Conservation (phyloP, 2,797 vertebrate genomes). For the Scolopax rusticola region DNA sequence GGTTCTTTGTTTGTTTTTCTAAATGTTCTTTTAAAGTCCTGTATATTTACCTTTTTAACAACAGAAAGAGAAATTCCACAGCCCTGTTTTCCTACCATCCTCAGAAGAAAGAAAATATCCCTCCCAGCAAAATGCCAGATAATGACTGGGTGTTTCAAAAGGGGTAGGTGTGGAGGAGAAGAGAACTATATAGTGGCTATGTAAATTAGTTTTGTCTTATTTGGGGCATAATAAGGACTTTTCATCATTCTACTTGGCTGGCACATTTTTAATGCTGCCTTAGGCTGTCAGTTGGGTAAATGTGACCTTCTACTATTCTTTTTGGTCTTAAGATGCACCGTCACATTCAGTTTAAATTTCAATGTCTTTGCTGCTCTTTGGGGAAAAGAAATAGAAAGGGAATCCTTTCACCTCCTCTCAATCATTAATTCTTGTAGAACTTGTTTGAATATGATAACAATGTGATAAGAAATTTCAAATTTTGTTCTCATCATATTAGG, state of each 20-base stretch:
- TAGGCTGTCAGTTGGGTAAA: background rate
- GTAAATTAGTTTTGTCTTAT: constrained; percentile 16
- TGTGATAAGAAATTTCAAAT: background rate
- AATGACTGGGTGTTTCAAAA: background rate
- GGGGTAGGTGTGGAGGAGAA: background rate
- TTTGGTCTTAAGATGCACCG: constrained; percentile 10
- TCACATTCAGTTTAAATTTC: background rate
- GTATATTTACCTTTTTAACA: background rate
- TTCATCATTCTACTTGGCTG: constrained; percentile 39
- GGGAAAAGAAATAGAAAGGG: background rate
- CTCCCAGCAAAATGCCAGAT: background rate
- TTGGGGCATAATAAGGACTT: constrained; percentile 1
- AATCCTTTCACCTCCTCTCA: background rate
- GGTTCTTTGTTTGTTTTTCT: background rate
- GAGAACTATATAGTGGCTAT: background rate
- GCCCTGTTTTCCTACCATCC: background rate
- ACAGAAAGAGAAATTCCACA: background rate
- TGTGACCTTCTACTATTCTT: background rate
- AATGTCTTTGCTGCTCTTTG: background rate
- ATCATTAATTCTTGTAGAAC: background rate
- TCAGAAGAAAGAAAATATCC: background rate
- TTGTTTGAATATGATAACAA: background rate
- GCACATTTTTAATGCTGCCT: background rate
- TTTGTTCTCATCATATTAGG: background rate
- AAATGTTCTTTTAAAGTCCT: background rate